phyloP scores from a whole-genome alignment of 2,888 invertebrate species.

The Trisateles emortualis region DNA sequence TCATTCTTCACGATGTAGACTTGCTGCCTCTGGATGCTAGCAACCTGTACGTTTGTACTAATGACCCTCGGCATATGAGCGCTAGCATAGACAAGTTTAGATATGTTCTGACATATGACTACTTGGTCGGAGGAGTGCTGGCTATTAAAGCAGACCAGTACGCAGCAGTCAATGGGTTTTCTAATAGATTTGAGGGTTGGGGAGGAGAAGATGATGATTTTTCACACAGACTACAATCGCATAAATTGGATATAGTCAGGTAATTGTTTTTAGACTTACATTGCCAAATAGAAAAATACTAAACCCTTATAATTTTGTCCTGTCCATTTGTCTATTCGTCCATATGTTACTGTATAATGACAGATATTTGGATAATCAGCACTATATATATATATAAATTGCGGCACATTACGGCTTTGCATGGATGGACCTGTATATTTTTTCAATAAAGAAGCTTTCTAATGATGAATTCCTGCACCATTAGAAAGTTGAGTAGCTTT shows the following conservation, averaged over 20 bases:
- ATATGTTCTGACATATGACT: slow-evolving; percentile 45
- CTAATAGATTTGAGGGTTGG: slow-evolving; percentile 76
- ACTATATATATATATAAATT: no score
- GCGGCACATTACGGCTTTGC: no score
- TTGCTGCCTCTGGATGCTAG: slow-evolving; percentile 92
- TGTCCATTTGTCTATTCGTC: no score
- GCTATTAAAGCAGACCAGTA: slow-evolving; percentile 72
- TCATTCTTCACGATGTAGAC: slow-evolving; percentile 97
- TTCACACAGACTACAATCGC: slow-evolving; percentile 54
- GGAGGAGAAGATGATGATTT: slow-evolving; percentile 84
- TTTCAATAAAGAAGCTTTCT: no score
- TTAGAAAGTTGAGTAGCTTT: no score
- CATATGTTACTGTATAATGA: no score
- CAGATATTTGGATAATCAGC: no score
- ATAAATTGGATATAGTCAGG: slow-evolving; percentile 65
- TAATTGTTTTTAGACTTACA: slow-evolving; percentile 31
- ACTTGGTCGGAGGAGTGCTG: slow-evolving; percentile 69
- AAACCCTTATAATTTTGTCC: no score
- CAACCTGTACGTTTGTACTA: slow-evolving; percentile 94
- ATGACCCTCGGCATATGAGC: slow-evolving; percentile 94
- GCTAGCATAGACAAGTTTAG: slow-evolving; percentile 93
- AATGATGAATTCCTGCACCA: no score
- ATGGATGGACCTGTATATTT: no score
- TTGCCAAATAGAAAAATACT: no score
- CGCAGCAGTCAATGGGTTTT: slow-evolving; percentile 69